Base-by-base conservation (phyloP, 2,113 vertebrate genomes). In the Chroicocephalus ridibundus region DNA sequence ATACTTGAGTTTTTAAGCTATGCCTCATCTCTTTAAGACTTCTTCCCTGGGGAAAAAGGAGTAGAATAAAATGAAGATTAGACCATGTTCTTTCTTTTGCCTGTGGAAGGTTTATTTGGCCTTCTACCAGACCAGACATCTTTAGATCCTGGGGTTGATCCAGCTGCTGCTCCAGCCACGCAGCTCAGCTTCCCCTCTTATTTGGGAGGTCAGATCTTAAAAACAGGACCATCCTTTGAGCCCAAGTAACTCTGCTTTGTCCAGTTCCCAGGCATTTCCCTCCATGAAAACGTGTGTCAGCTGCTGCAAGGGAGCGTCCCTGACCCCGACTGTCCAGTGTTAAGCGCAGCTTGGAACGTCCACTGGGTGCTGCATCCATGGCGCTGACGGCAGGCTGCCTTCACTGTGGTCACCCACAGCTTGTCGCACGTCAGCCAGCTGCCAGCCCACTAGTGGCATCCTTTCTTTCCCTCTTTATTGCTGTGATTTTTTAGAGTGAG, bases 61-160 rank as follows among this genome's bases (percentile, higher is more conserved):
- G 38, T 47, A 65, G 68, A 90, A 91, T 51, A 77, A 87, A 86
- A 95, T 82, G 10, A 78, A 88, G 94, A 89, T 90, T 89, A 88
- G 57, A 84, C 13, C 5, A 10, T 36, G 19, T 74, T 94, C 64
- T 92, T 91, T 94, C 75, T 85, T 95, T 83, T 88, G 82, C 25
- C 36, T 93, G 34, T 91, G 88, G 80, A 98, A 95, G 79, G 58
- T 65, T 96, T 89, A 5, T 80, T 95, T 97, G 95, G 87, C 78
- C 54, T 91, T 86, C 57, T 87, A 95, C 96, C 95, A 97, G 88
- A 71, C 40, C 86, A 91, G 66, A 93, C 64, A 78, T 94, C 87
- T 96, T 95, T 94, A 90, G 85, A 90, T 96, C 76, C 77, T 74
- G 75, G 70, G 61, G 61, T 44, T 79, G 71, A 29, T 95, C 81